Conservation (phyloP, 2,888 invertebrate genomes). For the Campaea margaritaria region DNA sequence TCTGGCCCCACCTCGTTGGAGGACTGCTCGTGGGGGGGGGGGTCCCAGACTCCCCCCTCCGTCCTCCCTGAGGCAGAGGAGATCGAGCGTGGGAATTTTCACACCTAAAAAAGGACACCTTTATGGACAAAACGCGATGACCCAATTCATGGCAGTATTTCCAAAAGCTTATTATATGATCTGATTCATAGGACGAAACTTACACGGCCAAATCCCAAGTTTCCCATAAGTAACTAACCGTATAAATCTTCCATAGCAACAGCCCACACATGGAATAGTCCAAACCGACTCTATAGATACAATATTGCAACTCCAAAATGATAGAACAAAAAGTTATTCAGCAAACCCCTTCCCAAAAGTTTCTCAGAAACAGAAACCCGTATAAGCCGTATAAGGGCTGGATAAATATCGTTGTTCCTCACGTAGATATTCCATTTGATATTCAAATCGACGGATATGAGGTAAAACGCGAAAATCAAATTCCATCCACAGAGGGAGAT, state of each 20-base stretch:
- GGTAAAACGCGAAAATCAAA: slow-evolving; percentile 39
- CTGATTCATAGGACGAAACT: slow-evolving; percentile 15
- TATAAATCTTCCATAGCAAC: background rate
- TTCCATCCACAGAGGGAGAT: slow-evolving; percentile 34
- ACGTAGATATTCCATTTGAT: slow-evolving; percentile 49
- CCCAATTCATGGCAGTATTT: too few relatives aligned
- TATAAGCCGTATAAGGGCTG: slow-evolving; percentile 23
- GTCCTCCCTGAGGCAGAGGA: too few relatives aligned
- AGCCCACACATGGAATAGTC: background rate
- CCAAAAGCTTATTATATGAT: background rate
- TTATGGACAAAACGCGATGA: too few relatives aligned
- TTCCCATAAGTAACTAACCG: background rate
- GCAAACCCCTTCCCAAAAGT: slow-evolving; percentile 16
- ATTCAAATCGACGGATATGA: slow-evolving; percentile 47
- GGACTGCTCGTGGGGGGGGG: too few relatives aligned
- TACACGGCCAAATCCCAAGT: slow-evolving; percentile 10
- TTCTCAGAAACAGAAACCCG: slow-evolving; percentile 17
- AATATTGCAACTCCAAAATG: background rate
- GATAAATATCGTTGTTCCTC: slow-evolving; percentile 36
- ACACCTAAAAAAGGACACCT: too few relatives aligned
- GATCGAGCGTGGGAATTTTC: too few relatives aligned
- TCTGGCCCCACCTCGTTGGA: too few relatives aligned
- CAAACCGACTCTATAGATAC: background rate
- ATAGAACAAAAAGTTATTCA: slow-evolving; percentile 1
- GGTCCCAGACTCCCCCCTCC: too few relatives aligned